These are phyloP conservation scores for Phymastichus coffea DNA, from an alignment of 1,140 invertebrate genomes.

Conservation along the genomic window DNA sequence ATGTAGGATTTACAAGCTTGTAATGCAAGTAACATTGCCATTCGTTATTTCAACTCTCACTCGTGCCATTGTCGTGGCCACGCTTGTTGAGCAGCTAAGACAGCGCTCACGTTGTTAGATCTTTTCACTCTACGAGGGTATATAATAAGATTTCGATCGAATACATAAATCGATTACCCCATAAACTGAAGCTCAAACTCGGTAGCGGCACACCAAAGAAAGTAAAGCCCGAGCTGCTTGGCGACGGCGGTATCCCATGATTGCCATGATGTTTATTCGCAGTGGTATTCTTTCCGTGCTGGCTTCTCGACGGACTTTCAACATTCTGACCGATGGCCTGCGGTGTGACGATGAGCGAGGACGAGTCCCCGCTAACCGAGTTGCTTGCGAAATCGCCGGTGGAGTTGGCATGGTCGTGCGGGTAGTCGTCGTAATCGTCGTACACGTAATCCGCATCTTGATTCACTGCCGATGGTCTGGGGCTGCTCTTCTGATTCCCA, in stretches of 20 bases:
- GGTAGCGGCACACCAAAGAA: constrained; percentile 83
- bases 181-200: constrained; percentile 68
- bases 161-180: constrained; percentile 56
- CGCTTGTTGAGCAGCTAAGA: too few relatives aligned
- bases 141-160: too few relatives aligned
- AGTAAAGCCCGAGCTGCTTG: constrained; percentile 67
- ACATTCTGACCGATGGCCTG: background rate
- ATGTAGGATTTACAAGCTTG: too few relatives aligned
- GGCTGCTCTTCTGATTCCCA: constrained; percentile 37
- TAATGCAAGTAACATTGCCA: too few relatives aligned
- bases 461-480: background rate
- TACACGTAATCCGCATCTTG: constrained; percentile 52
- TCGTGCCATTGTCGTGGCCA: too few relatives aligned
- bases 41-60: too few relatives aligned
- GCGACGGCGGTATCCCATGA: constrained; percentile 35
- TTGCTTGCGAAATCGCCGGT: background rate
- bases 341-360: background rate
- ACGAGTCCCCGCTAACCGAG: background rate
- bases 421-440: constrained; percentile 77
- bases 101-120: too few relatives aligned
- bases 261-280: constrained; percentile 4
- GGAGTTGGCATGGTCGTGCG: constrained; percentile 41
- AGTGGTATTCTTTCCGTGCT: background rate
- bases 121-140: too few relatives aligned
- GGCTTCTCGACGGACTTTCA: background rate